Base-by-base conservation (phyloP, 2,888 invertebrate species). In the Temnothorax ravouxi region DNA sequence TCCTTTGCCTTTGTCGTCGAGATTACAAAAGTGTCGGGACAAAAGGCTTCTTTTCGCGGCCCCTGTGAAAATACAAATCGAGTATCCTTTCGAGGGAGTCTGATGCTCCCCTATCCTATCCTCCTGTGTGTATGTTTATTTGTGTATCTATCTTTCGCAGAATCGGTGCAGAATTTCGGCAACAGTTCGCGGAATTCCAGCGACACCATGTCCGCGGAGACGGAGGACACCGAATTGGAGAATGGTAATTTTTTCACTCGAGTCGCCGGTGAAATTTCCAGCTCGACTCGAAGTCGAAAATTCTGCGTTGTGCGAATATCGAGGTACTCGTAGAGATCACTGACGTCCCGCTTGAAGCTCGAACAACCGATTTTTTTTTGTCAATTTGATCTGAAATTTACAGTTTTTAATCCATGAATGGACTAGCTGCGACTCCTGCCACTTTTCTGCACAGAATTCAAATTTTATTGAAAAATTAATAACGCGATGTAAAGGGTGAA, bases 231-330 rank as follows among this genome's bases (percentile, higher is more conserved):
- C n/a, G 67, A 67, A n/a, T 11, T 77, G 54, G 67, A 67, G 1
- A 77, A 77, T 21, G 44, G 77, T 77, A 41, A 67, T 69, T 71
- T 52, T 18, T 50, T 34, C 15, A 9, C 18, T 34, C 18, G 34
- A 61, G 9, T 11, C 3, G 3, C 9, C 2, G 50, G 1, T 75
- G 0, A 38, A 50, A 50, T 69, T 8, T 3, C 9, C 29, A 13
- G 9, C 13, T 34, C 21, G 25, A 34, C 11, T 5, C 21, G 52
- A 2, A 2, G 3, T 29, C 8, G 29, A 61, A 29, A 18, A 4
- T 29, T 61, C 8, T 18, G 29, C 59, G 3, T 5, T 29, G 59
- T 8, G 29, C 29, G 29, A 56, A 29, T 3, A 8, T 18, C 15
- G 59, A 59, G 59, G 3, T 18, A 59, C 3, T 62, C 34, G 34